These are phyloP conservation scores for Myotis yumanensis DNA, from an alignment of 2,113 vertebrate species.

Conservation along the genomic window DNA sequence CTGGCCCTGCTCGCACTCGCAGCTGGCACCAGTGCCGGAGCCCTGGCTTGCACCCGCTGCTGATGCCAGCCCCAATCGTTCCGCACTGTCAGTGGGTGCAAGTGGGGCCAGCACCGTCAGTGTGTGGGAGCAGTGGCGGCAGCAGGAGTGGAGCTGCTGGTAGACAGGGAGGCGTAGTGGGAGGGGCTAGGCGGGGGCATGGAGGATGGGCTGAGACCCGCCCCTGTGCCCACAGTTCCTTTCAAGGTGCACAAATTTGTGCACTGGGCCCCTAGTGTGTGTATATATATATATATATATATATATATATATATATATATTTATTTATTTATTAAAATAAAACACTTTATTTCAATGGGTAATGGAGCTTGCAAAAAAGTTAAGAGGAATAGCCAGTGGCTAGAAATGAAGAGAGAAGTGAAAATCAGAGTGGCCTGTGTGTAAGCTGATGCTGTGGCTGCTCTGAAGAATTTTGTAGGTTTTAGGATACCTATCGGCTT, in stretches of 20 bases:
- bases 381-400: not conserved
- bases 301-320: not conserved
- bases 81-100: too few relatives aligned
- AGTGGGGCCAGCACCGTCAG: too few relatives aligned
- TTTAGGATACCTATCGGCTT: not conserved
- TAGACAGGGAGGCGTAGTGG: rapidly evolving
- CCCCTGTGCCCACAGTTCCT: too few relatives aligned
- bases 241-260: too few relatives aligned
- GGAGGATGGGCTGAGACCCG: too few relatives aligned
- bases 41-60: too few relatives aligned
- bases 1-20: too few relatives aligned
- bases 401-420: not conserved
- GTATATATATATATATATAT: not conserved
- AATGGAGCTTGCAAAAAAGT: not conserved
- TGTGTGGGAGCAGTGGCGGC: too few relatives aligned
- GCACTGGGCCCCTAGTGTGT: not conserved
- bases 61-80: too few relatives aligned
- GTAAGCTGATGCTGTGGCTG: not conserved
- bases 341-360: not conserved
- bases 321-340: not conserved
- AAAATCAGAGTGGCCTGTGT: not conserved
- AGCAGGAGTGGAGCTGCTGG: too few relatives aligned
- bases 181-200: too few relatives aligned
- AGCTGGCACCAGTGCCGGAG: too few relatives aligned
- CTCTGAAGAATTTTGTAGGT: not conserved